These are phyloP conservation scores for Alauda arvensis DNA, from an alignment of 2,797 vertebrate genomes.

Conservation along the genomic window DNA sequence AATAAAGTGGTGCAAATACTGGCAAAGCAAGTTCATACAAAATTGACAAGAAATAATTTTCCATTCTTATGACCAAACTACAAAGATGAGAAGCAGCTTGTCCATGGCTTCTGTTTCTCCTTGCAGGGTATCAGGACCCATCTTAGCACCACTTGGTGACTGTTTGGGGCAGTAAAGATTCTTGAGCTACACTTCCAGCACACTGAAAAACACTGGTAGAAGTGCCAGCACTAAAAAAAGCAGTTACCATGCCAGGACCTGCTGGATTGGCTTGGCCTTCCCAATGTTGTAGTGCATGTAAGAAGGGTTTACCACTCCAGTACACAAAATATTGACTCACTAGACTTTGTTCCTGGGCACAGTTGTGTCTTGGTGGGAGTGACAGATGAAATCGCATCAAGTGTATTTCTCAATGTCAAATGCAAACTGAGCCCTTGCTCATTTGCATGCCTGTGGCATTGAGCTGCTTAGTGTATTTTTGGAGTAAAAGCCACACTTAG, in stretches of 20 bases:
- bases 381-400: neutral
- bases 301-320: neutral
- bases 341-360: neutral
- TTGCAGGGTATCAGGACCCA: neutral
- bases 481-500: slow-evolving; percentile 17
- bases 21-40: neutral
- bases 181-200: neutral
- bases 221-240: neutral
- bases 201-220: neutral
- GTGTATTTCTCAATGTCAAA: neutral
- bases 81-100: neutral
- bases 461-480: neutral
- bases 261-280: neutral
- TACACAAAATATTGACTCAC: fast-evolving
- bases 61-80: neutral
- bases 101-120: neutral
- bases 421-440: neutral
- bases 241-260: neutral
- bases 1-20: neutral
- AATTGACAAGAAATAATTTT: neutral
- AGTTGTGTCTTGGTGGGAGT: neutral
- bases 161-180: neutral
- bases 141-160: neutral
- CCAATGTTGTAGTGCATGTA: fast-evolving
- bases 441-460: slow-evolving; percentile 7